Evolutionary conservation across 1,140 invertebrate genomes (phyloP), one percentile per base, ranked within the genome.

Genomic region (Pemphigus obesinymphae): DNA sequence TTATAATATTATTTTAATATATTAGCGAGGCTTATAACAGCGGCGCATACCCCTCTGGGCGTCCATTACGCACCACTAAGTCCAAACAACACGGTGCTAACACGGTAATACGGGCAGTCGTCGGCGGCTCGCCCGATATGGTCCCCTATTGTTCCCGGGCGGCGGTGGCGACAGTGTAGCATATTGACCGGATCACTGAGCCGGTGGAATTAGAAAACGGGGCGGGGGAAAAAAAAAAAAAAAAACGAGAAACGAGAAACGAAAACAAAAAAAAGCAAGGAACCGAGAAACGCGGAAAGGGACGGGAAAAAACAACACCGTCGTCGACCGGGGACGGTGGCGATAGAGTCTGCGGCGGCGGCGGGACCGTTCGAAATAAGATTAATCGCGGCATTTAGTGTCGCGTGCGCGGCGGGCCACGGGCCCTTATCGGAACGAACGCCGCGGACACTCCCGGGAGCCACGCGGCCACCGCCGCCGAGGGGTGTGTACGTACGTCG

Each of bases 331-430:
- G 29, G 7, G 5, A 2, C n/a, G 15, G 29, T 26, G 20, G 17
- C 0, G 53, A 20, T n/a, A n/a, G 29, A 29, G 70, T 73, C 43
- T 73, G 70, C 29, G 23, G 26, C n/a, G 48, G 70, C 43, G 29
- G 15, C 23, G 29, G 50, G 34, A 78, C 72, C 31, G 45, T 53
- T 75, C 72, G 20, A 50, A 75, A 78, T 58, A 58, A 78, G 75
- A 78, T 78, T 78, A 78, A 78, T 78, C 75, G 75, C 48, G 45
- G 53, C 75, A 26, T 78, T 78, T 78, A 78, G 75, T 20, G 73
- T 55, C 48, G 73, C 73, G 73, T 76, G 73, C 72, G 17, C 29
- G 45, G 2, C 40, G 11, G 26, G 29, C 43, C 70, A 13, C 26
- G 43, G 43, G 11, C 72, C 8, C 72, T 75, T 75, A 75, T 75